A percentile compares a stretch with the other conserved stretches of the same genome.
Conservation (phyloP, 2,888 invertebrate genomes). For the Pachycephus smyrnensis region DNA sequence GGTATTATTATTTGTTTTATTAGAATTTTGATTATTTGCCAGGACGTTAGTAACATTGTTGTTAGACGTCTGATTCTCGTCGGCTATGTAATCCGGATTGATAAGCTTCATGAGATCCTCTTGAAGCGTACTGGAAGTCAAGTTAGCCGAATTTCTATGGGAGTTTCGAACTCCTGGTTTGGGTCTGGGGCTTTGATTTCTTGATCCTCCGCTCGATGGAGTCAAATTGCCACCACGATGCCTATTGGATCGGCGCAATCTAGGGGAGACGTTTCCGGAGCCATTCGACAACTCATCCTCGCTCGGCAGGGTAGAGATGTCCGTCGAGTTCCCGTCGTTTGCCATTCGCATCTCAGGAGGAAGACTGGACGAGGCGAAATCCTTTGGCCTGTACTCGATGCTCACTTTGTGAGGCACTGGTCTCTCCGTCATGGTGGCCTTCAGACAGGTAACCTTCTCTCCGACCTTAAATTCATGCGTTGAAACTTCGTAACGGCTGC, state of each 20-base stretch:
- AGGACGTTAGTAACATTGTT: slow-evolving; percentile 51
- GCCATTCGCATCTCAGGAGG: slow-evolving; percentile 64
- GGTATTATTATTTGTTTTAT: slow-evolving; percentile 54
- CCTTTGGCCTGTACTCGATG: slow-evolving; percentile 67
- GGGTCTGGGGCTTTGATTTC: slow-evolving; percentile 74
- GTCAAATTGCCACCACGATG: slow-evolving; percentile 66
- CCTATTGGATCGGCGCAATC: slow-evolving; percentile 67
- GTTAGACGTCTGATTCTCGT: slow-evolving; percentile 56
- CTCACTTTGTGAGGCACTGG: slow-evolving; percentile 67
- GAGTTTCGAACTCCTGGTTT: slow-evolving; percentile 71
- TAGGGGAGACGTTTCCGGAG: slow-evolving; percentile 71
- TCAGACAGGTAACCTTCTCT: slow-evolving; percentile 66
- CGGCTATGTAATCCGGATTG: slow-evolving; percentile 76
- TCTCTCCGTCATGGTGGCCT: slow-evolving; percentile 63
- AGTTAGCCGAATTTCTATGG: slow-evolving; percentile 74
- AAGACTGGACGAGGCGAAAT: slow-evolving; percentile 59
- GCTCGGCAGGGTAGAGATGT: slow-evolving; percentile 62
- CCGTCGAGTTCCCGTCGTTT: slow-evolving; percentile 69
- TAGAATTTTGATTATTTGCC: slow-evolving; percentile 44
- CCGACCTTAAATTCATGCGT: slow-evolving; percentile 67
- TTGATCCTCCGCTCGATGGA: slow-evolving; percentile 68
- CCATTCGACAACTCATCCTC: slow-evolving; percentile 73
- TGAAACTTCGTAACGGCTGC: slow-evolving; percentile 50
- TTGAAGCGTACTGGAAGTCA: slow-evolving; percentile 76
- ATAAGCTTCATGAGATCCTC: slow-evolving; percentile 90